Conservation (phyloP, 2,113 vertebrate species). For the Seriola rivoliana region DNA sequence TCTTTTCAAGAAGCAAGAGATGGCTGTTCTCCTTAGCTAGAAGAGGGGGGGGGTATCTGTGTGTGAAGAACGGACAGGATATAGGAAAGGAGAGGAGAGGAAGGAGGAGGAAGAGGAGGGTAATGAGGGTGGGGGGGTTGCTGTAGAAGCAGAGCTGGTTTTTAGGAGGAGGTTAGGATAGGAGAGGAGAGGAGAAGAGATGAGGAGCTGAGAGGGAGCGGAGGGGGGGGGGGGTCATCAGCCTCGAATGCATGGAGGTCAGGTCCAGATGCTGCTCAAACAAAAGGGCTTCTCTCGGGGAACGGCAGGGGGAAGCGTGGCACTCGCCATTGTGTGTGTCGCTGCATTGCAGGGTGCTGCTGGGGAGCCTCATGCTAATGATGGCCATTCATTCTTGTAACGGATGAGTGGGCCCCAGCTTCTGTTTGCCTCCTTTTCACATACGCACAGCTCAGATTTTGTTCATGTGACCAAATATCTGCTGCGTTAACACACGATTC, state of each 20-base stretch:
- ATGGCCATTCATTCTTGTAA: conserved; percentile 91
- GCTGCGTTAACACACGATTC: conserved; percentile 34
- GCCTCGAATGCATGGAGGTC: conserved; percentile 89
- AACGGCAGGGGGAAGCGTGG: conserved; percentile 92
- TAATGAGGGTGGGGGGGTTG: conserved; percentile 50
- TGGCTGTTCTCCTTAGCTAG: conserved; percentile 76
- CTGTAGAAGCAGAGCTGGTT: conserved; percentile 66
- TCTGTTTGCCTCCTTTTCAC: conserved; percentile 71
- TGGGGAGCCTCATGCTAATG: conserved; percentile 94
- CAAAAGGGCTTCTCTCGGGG: conserved; percentile 94
- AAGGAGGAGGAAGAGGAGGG: conserved; percentile 25
- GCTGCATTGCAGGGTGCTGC: conserved; percentile 97
- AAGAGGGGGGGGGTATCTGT: conserved; percentile 46
- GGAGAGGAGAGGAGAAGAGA: conserved; percentile 68
- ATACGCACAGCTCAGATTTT: conserved; percentile 65
- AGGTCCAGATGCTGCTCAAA: conserved; percentile 93
- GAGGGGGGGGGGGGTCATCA: conserved; percentile 79
- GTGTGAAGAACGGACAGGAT: conserved; percentile 73
- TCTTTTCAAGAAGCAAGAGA: conserved; percentile 82
- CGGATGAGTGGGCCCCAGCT: conserved; percentile 84
- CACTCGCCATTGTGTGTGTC: conserved; percentile 88
- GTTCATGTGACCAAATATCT: conserved; percentile 48
- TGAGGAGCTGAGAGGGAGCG: conserved; percentile 39
- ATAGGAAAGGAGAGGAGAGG: conserved; percentile 78
- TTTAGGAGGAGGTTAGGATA: conserved; percentile 72